Base-by-base conservation (phyloP, 2,888 invertebrate species). In the Megastigmus dorsalis region DNA sequence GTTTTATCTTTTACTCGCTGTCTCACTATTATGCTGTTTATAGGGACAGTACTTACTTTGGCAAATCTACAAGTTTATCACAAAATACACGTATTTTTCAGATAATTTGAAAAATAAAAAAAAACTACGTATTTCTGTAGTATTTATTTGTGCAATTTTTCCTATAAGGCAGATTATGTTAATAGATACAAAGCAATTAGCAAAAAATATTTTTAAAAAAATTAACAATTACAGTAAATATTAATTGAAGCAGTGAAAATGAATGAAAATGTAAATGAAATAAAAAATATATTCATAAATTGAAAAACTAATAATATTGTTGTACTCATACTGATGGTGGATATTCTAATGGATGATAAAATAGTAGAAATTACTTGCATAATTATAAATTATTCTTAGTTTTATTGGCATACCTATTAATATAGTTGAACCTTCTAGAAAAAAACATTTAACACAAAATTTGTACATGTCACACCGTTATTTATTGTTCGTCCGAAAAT, bases 71-170 rank as follows among this genome's bases (percentile, higher is more conserved):
- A n/a, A n/a, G n/a, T n/a, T n/a, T n/a, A n/a, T n/a, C n/a, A n/a
- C n/a, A n/a, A n/a, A n/a, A n/a, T n/a, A n/a, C n/a, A n/a, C n/a
- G n/a, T n/a, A n/a, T n/a, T n/a, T n/a, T n/a, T n/a, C n/a, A n/a
- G n/a, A n/a, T n/a, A n/a, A n/a, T n/a, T n/a, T 10, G 3, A 23
- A n/a, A 43, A 54, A 13, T 59, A 80, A 48, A 33, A 18, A 5
- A 26, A 45, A 38, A 41, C 3, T 6, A 9, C 10, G 15, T 30
- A 30, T 20, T 5, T 18, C 10, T 20, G n/a, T 15, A 6, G 48
- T 84, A 86, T 85, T 86, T 84, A 76, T 79, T 84, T 85, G 85
- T 85, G 85, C 83, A 84, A 85, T 82, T 62, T 63, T 68, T 50
- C 68, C 52, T 63, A 30, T 1, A 41, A 55, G 7, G 13, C 1